These are phyloP conservation scores for Capromys pilorides DNA, from an alignment of 2,797 vertebrate genomes.

Conservation along the genomic window DNA sequence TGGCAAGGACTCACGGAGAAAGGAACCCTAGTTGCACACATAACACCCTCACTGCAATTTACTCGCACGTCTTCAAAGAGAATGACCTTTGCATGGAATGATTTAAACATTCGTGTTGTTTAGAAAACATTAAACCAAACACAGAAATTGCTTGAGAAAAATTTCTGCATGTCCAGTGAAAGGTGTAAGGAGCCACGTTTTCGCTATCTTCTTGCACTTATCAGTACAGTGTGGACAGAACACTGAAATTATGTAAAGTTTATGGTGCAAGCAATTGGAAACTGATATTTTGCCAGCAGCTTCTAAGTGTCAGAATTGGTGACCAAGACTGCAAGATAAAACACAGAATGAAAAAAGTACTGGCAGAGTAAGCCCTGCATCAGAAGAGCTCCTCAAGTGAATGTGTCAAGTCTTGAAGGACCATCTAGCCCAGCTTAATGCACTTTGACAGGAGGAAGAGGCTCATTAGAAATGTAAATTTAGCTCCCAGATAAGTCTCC, in stretches of 20 bases:
- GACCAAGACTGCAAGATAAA: conserved; percentile 38
- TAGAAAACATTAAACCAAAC: conserved; percentile 65
- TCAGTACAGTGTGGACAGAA: conserved; percentile 23
- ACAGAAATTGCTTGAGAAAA: conserved; percentile 54
- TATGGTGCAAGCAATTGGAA: not conserved
- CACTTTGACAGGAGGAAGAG: not conserved
- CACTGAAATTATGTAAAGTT: conserved; percentile 9
- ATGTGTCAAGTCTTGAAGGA: not conserved
- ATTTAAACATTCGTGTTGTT: conserved; percentile 69
- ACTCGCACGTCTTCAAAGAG: conserved; percentile 65
- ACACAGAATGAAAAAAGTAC: not conserved
- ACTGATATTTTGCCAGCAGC: not conserved
- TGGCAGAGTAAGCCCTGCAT: not conserved
- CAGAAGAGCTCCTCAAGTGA: conserved; percentile 2
- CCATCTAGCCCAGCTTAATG: conserved; percentile 16
- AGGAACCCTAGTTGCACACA: conserved; percentile 48
- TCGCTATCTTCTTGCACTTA: not conserved
- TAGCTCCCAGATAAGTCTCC: not conserved
- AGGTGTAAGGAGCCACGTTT: conserved; percentile 35
- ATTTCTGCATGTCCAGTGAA: conserved; percentile 14
- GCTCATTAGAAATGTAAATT: conserved; percentile 16
- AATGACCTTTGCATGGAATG: conserved; percentile 72
- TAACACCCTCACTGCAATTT: conserved; percentile 25
- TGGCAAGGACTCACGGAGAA: conserved; percentile 55
- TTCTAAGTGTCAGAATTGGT: conserved; percentile 13